Percentiles rank a stretch among this genome's conserved stretches.
These are phyloP conservation scores for Hydractinia symbiolongicarpus DNA, from an alignment of 30 jellyfish, hydroid and myxozoan genomes.

Conservation along the genomic window DNA sequence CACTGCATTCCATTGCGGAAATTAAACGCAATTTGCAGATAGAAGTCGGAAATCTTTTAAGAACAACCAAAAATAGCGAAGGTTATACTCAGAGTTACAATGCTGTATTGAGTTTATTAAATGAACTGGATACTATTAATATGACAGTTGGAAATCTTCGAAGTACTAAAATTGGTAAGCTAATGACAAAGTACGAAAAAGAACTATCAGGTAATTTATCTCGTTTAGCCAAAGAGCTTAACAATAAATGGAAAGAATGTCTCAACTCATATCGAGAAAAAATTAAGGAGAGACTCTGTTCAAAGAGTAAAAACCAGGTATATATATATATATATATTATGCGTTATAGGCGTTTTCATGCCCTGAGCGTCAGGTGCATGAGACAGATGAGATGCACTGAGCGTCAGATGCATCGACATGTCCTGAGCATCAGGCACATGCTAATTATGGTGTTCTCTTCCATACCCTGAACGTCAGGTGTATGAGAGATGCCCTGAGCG, in stretches of 20 bases:
- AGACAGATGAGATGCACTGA: too few relatives aligned
- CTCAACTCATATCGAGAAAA: not conserved
- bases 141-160: constrained; percentile 34
- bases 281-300: not conserved
- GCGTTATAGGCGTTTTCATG: too few relatives aligned
- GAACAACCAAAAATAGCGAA: not conserved
- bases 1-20: not conserved
- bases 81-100: not conserved
- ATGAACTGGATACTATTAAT: constrained; percentile 7
- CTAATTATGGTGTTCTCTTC: too few relatives aligned
- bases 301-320: not conserved
- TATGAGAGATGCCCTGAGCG: too few relatives aligned
- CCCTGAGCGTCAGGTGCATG: too few relatives aligned
- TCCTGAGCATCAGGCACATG: too few relatives aligned
- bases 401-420: too few relatives aligned
- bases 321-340: too few relatives aligned
- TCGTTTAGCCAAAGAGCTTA: constrained; percentile 6
- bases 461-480: too few relatives aligned
- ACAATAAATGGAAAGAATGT: constrained; percentile 20
- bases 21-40: not conserved
- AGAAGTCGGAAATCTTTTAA: not conserved
- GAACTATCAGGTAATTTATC: constrained; percentile 10
- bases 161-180: constrained; percentile 23
- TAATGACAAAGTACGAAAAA: constrained; percentile 26
- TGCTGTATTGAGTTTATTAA: not conserved